phyloP scores from a whole-genome alignment of 2,888 invertebrate species.

The Villa cingulata region DNA sequence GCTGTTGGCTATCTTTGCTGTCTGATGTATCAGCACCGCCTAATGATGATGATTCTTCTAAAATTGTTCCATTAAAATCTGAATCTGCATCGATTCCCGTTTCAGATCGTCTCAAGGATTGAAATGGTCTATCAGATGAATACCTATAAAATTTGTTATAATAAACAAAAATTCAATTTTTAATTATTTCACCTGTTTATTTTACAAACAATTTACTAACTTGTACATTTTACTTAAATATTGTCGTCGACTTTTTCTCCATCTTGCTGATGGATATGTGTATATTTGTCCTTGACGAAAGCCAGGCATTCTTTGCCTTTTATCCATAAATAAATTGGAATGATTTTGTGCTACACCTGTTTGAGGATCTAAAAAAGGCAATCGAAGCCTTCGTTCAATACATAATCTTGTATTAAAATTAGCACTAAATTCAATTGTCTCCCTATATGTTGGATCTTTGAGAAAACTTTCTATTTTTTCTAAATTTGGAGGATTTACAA shows the following conservation, averaged over 20 bases:
- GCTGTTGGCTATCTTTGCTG: conserved; percentile 73
- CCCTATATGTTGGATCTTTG: conserved; percentile 77
- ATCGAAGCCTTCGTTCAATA: conserved; percentile 75
- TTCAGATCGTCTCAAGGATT: conserved; percentile 28
- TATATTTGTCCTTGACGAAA: conserved; percentile 79
- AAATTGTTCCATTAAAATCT: conserved; percentile 32
- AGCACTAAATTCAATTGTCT: conserved; percentile 87
- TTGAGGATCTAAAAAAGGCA: conserved; percentile 95
- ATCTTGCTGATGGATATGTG: conserved; percentile 79
- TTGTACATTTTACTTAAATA: conserved; percentile 47
- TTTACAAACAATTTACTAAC: conserved; percentile 17
- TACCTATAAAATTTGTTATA: conserved; percentile 2
- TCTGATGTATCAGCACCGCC: conserved; percentile 41
- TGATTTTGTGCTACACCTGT: conserved; percentile 94
- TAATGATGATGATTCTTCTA: conserved; percentile 34
- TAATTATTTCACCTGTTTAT: background rate
- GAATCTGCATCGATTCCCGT: conserved; percentile 19
- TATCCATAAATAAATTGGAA: conserved; percentile 76
- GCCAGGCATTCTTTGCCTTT: conserved; percentile 82
- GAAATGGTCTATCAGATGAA: conserved; percentile 29
- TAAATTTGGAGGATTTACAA: conserved; percentile 53
- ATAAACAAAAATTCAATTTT: background rate
- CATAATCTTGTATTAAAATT: conserved; percentile 86
- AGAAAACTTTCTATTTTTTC: conserved; percentile 68
- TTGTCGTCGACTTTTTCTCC: conserved; percentile 82